Evolutionary conservation across 1,140 invertebrate species (phyloP).

Genomic region (Sitobion miscanthi): DNA sequence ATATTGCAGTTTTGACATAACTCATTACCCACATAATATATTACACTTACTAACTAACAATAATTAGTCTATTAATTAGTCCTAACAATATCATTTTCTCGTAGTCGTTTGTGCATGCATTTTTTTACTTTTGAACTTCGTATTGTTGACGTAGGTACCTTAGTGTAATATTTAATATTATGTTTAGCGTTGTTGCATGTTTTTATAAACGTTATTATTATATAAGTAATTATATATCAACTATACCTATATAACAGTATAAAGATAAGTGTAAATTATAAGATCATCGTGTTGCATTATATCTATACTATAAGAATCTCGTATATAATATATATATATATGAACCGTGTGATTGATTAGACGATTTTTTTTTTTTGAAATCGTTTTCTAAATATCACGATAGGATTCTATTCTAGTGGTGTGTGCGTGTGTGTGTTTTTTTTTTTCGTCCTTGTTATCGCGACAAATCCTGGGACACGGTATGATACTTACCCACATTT

Average conservation of each 20-base stretch:
- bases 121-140: not conserved
- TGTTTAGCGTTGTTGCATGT: not conserved
- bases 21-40: not conserved
- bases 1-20: not conserved
- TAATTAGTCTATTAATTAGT: not conserved
- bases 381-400: not conserved
- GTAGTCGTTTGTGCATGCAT: not conserved
- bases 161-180: not conserved
- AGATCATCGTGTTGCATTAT: not conserved
- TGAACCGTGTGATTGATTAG: not conserved
- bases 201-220: not conserved
- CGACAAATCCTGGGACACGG: not conserved
- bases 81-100: not conserved
- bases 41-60: conserved; percentile 10
- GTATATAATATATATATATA: not conserved
- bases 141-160: not conserved
- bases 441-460: not conserved
- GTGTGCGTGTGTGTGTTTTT: not conserved
- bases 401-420: not conserved
- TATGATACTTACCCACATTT: not conserved
- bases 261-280: not conserved
- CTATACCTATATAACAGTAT: not conserved
- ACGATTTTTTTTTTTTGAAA: not conserved
- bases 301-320: too few species aligned
- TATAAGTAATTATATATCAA: not conserved